A percentile compares a stretch with the other conserved stretches of the same genome.
Evolutionary conservation across 2,888 invertebrate species (phyloP).

Genomic region (Panzeria rudis): DNA sequence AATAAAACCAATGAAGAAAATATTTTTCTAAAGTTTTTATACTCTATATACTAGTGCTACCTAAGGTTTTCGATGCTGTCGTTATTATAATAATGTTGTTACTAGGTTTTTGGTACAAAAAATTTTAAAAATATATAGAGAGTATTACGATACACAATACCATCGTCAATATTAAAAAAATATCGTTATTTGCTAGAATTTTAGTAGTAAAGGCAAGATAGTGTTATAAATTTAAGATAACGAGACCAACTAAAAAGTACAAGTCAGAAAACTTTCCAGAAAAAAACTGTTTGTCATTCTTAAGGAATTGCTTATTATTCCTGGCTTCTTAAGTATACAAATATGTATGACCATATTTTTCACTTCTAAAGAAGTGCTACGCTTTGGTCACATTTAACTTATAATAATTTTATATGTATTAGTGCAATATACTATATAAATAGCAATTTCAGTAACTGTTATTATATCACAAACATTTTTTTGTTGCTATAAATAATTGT

Average conservation of each 20-base stretch:
- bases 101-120: constrained; percentile 47
- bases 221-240: not conserved
- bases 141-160: not conserved
- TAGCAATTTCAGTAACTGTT: too few species aligned
- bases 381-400: too few species aligned
- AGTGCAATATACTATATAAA: too few species aligned
- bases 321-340: too few species aligned
- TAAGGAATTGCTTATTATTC: too few species aligned
- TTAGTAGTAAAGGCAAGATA: not conserved
- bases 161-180: constrained; percentile 11
- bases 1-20: constrained; percentile 41
- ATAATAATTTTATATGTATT: too few species aligned
- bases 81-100: constrained; percentile 19
- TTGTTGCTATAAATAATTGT: not conserved
- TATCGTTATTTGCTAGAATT: not conserved
- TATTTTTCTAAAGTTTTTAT: constrained; percentile 28
- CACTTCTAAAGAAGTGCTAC: not conserved
- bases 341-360: not conserved
- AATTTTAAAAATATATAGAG: constrained; percentile 11
- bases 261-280: not conserved
- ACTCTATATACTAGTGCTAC: not conserved
- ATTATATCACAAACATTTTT: not conserved
- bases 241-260: not conserved
- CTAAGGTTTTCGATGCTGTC: constrained; percentile 16
- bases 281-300: too few species aligned